Conservation (phyloP, 2,113 vertebrate genomes). For the Rhodinocichla rosea region DNA sequence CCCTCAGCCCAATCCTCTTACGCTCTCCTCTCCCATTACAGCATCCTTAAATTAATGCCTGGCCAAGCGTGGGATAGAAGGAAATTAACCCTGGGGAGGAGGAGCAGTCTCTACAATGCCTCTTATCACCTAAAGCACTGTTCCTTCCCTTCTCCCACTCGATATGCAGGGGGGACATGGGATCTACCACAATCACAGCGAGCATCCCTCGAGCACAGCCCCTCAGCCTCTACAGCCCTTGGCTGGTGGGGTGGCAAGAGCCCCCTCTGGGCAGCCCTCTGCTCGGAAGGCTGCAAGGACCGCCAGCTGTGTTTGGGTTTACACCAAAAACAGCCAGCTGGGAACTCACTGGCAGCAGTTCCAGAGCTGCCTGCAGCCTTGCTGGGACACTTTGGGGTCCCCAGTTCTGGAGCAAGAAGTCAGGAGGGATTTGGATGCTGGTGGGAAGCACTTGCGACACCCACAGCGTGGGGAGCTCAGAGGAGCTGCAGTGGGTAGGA, state of each 20-base stretch:
- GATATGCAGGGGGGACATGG: rapidly evolving
- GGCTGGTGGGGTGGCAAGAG: background rate
- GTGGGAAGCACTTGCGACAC: background rate
- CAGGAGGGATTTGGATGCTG: background rate
- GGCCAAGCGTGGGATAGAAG: background rate
- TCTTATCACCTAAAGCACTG: background rate
- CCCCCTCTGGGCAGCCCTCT: background rate
- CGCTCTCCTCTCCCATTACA: background rate
- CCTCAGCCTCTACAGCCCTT: background rate
- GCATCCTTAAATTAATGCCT: background rate
- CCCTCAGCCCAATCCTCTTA: background rate
- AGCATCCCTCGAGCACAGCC: background rate
- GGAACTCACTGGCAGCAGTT: background rate
- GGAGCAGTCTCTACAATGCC: background rate
- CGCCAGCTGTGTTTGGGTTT: rapidly evolving
- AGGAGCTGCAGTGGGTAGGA: background rate
- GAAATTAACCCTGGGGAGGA: background rate
- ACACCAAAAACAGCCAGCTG: background rate
- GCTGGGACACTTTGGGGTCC: rapidly evolving
- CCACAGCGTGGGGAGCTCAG: background rate
- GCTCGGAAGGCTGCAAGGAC: background rate
- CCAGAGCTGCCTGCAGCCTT: background rate
- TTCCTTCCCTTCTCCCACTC: background rate
- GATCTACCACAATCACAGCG: rapidly evolving
- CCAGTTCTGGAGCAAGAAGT: background rate